These are phyloP conservation scores for Euspilapteryx auroguttella DNA, from an alignment of 2,888 invertebrate species.

Conservation along the genomic window DNA sequence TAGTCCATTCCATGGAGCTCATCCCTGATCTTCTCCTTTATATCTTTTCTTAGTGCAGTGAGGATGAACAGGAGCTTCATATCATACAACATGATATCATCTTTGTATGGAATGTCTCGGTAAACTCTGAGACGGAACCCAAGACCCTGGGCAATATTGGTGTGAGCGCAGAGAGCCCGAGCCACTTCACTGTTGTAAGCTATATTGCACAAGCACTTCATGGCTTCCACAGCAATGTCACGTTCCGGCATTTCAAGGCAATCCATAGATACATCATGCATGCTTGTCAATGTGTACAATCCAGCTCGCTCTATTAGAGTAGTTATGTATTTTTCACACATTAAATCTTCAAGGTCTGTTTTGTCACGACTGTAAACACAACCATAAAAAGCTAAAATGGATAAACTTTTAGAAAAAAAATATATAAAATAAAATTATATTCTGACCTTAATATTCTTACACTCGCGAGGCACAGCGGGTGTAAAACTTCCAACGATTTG, in stretches of 20 bases:
- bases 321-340: slow-evolving; percentile 69
- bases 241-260: slow-evolving; percentile 38
- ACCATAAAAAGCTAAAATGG: not conserved
- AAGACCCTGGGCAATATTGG: slow-evolving; percentile 70
- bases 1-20: slow-evolving; percentile 71
- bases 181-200: slow-evolving; percentile 69
- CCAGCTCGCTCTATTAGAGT: slow-evolving; percentile 70
- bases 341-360: slow-evolving; percentile 66
- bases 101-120: slow-evolving; percentile 64
- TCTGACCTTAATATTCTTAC: slow-evolving; percentile 70
- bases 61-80: slow-evolving; percentile 87
- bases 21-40: slow-evolving; percentile 65
- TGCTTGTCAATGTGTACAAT: slow-evolving; percentile 42
- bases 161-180: slow-evolving; percentile 47
- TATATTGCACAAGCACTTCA: slow-evolving; percentile 89
- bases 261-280: slow-evolving; percentile 27
- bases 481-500: slow-evolving; percentile 34
- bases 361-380: slow-evolving; percentile 74
- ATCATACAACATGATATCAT: slow-evolving; percentile 82
- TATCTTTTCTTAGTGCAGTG: slow-evolving; percentile 77
- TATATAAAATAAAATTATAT: too few species aligned
- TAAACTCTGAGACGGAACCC: slow-evolving; percentile 71
- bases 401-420: not conserved
- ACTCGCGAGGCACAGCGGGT: slow-evolving; percentile 59
- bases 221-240: slow-evolving; percentile 71